Evolutionary conservation across 2,797 vertebrate genomes (phyloP), one percentile per base, ranked within the genome.

Genomic region (Pogoniulus pusillus): DNA sequence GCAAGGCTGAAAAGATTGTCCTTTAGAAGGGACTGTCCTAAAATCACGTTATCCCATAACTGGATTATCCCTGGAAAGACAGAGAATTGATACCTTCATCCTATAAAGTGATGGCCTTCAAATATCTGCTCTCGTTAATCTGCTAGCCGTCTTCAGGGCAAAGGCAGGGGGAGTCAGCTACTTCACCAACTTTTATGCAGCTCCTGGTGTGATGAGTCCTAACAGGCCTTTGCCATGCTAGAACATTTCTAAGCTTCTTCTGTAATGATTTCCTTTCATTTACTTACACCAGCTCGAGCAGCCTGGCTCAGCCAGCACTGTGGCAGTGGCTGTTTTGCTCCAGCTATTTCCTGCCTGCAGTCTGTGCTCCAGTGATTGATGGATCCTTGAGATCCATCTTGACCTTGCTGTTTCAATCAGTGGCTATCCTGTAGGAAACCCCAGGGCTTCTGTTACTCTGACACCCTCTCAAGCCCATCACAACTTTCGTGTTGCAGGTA

Each of bases 381-480:
- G 87, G 91, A 63, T 89, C 79, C 85, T 65, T 9, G 2, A 85
- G 89, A 93, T 92, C 82, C 78, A 80, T 77, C 41, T 1, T 93
- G 95, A 95, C 92, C 82, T 92, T 77, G 74, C 88, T 41, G 3
- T 62, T 91, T 19, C 1, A 64, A 30, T 91, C 84, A 71, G 39
- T 87, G 80, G 82, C 73, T 73, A 30, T 75, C 79, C 93, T 82
- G 54, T 83, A 30, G 55, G 72, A 85, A 91, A 59, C 62, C 39
- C 87, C 87, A 59, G 92, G 88, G 90, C 70, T 85, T 82, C 83
- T 80, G 75, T 77, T 92, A 86, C 51, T 12, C 82, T 89, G 91
- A 88, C 89, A 88, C 88, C 87, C 81, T 91, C 82, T 39, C 39
- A 65, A 85, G 51, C 62, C 84, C 72, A 24, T 90, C 85, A 71